phyloP scores from a whole-genome alignment of 2,888 invertebrate species.

The Rotaria socialis region DNA sequence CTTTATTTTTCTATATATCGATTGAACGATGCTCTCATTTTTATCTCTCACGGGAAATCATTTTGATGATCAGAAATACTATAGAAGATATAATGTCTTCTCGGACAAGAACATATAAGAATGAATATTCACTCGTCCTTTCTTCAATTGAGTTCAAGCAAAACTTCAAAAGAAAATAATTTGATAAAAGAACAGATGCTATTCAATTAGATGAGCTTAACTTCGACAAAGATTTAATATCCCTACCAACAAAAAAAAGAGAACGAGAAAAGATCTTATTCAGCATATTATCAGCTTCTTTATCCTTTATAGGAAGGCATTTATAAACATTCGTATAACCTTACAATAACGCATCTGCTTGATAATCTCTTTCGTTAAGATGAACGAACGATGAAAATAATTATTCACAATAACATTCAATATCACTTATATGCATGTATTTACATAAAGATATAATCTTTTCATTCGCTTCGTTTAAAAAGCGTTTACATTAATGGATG shows the following conservation, averaged over 20 bases:
- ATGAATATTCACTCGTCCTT: neutral
- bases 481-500: neutral
- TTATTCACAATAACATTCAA: conserved; percentile 39
- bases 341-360: neutral
- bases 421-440: neutral
- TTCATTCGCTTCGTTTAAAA: neutral
- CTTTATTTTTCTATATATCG: neutral
- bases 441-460: neutral
- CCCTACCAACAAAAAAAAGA: too few species aligned
- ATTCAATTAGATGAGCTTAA: neutral
- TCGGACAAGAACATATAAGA: conserved; percentile 25
- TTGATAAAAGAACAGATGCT: conserved; percentile 5
- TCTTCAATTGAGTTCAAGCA: too few species aligned
- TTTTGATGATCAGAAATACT: neutral
- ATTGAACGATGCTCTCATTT: neutral
- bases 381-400: neutral
- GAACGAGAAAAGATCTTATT: neutral
- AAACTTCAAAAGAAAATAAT: neutral
- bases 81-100: neutral
- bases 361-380: neutral
- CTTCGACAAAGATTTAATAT: neutral
- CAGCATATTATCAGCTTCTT: neutral
- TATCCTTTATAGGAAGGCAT: neutral
- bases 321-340: conserved; percentile 1
- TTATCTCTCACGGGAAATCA: neutral